These are phyloP conservation scores for Manacus vitellinus DNA, from an alignment of 2,113 vertebrate genomes.

Conservation along the genomic window DNA sequence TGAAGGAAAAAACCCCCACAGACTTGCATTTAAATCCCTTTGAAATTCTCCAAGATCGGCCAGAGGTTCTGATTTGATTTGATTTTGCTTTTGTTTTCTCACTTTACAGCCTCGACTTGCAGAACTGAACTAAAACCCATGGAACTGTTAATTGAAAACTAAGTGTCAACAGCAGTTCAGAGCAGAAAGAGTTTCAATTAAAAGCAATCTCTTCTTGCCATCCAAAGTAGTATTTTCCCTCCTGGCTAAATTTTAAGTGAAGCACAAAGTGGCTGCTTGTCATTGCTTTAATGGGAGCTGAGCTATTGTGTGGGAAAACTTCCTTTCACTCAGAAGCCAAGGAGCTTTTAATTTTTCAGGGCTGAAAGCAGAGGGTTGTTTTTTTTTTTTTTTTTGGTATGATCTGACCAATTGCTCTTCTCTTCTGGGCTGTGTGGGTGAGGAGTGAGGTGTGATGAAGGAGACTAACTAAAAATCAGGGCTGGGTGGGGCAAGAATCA, in stretches of 20 bases:
- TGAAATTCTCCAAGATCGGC: not conserved
- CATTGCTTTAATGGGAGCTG: slow-evolving; percentile 40
- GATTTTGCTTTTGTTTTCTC: not conserved
- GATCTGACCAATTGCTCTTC: not conserved
- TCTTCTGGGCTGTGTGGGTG: not conserved
- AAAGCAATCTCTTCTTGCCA: slow-evolving; percentile 37
- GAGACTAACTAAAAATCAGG: not conserved
- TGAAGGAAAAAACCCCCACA: rapidly evolving
- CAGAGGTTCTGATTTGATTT: not conserved
- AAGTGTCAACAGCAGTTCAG: slow-evolving; percentile 37
- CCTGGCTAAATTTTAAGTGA: slow-evolving; percentile 54
- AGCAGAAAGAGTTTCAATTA: not conserved
- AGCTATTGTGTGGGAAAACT: slow-evolving; percentile 51
- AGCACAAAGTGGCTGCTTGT: slow-evolving; percentile 48
- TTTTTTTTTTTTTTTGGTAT: not conserved
- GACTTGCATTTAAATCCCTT: not conserved
- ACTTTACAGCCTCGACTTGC: not conserved
- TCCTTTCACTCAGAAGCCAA: not conserved
- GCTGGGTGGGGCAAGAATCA: not conserved
- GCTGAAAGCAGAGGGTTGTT: not conserved
- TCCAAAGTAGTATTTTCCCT: slow-evolving; percentile 32
- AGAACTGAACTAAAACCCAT: slow-evolving; percentile 20
- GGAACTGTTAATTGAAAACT: slow-evolving; percentile 42
- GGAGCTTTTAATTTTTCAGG: slow-evolving; percentile 2
- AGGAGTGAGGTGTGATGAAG: not conserved